These are phyloP conservation scores for Bradypus variegatus DNA, from an alignment of 2,797 vertebrate species.

Conservation along the genomic window DNA sequence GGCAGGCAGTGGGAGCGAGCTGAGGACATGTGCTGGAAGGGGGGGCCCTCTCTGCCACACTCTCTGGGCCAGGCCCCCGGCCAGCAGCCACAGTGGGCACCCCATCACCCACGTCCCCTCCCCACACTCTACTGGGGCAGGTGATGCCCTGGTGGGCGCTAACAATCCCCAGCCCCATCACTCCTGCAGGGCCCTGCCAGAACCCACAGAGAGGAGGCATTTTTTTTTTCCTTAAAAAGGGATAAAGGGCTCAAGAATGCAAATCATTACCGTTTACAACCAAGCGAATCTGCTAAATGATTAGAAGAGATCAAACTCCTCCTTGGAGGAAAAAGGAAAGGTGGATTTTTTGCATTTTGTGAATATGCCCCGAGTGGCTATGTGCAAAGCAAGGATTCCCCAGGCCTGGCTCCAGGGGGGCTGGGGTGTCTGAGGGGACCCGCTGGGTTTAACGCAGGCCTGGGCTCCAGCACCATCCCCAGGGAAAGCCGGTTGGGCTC, in stretches of 20 bases:
- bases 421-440: background rate
- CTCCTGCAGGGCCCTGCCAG: constrained; percentile 27
- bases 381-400: background rate
- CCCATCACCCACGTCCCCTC: background rate
- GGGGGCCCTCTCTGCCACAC: background rate
- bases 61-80: background rate
- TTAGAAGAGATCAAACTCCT: constrained; percentile 52
- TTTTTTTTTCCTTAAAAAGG: constrained; percentile 43
- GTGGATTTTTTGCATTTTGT: background rate
- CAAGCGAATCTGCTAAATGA: constrained; percentile 55
- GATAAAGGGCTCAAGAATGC: constrained; percentile 60
- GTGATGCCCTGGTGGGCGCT: constrained; percentile 25
- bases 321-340: constrained; percentile 36
- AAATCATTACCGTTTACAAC: constrained; percentile 61
- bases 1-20: background rate
- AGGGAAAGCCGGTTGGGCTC: no score
- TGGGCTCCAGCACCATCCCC: no score
- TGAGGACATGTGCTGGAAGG: background rate
- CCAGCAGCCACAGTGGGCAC: background rate
- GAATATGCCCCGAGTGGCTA: background rate
- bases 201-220: background rate
- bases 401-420: background rate
- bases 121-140: background rate
- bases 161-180: constrained; percentile 46
- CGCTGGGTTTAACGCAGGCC: background rate